Evolutionary conservation across 2,113 vertebrate genomes (phyloP).

Genomic region (Delphinapterus leucas): DNA sequence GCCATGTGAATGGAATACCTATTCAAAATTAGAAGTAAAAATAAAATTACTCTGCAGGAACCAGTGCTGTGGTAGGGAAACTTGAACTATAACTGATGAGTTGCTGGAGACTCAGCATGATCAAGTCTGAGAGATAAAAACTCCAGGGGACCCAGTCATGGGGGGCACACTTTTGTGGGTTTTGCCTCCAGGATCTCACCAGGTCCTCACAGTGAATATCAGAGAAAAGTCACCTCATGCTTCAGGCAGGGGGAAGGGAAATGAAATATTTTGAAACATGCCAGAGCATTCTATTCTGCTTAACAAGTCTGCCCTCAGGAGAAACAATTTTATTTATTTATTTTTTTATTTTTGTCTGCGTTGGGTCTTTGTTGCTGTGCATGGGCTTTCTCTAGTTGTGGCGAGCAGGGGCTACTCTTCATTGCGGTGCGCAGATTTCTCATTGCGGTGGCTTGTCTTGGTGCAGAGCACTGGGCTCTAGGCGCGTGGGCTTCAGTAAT

Average conservation of each 20-base stretch:
- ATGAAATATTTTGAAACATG: not conserved
- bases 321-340: not conserved
- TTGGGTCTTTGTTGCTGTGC: no score
- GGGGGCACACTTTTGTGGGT: not conserved
- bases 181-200: not conserved
- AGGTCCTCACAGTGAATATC: not conserved
- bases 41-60: no score
- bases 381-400: no score
- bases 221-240: not conserved
- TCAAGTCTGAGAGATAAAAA: not conserved
- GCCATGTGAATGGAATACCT: not conserved
- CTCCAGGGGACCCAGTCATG: not conserved
- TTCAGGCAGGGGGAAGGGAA: not conserved
- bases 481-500: no score
- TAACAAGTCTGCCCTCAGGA: not conserved
- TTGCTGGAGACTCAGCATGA: not conserved
- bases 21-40: not conserved
- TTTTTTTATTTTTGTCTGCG: no score
- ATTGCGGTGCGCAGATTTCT: no score
- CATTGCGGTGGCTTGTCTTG: no score
- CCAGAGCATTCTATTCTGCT: not conserved
- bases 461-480: no score
- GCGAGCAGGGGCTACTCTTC: no score
- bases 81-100: not conserved
- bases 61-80: not conserved